These are phyloP conservation scores for Uromys caudimaculatus DNA, from an alignment of 2,797 vertebrate genomes.

Conservation along the genomic window DNA sequence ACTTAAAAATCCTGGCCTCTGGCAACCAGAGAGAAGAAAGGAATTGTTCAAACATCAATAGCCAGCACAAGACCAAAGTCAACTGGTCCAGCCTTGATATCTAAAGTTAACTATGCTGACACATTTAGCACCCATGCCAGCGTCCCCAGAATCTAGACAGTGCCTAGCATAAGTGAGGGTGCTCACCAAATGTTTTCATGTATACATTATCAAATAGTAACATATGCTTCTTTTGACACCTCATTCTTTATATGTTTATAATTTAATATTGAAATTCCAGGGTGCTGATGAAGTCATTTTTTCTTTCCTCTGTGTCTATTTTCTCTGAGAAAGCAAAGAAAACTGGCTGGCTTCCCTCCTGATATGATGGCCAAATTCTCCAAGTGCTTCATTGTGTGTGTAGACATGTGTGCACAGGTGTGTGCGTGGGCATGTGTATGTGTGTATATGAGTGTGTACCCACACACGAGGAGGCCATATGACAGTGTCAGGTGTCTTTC, in stretches of 20 bases:
- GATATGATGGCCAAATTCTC: neutral
- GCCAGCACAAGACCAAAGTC: neutral
- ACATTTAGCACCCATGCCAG: neutral
- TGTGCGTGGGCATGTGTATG: too few species aligned
- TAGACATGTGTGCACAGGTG: neutral
- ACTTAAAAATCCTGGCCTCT: constrained; percentile 15
- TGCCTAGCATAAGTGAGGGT: neutral
- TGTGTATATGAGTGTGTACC: neutral
- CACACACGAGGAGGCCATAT: neutral
- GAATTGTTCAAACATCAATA: neutral
- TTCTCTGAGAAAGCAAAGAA: neutral
- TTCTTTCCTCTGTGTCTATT: neutral
- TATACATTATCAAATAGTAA: neutral
- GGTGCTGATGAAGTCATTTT: constrained; percentile 4
- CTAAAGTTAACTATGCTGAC: neutral
- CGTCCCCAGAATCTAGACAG: neutral
- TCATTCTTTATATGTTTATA: neutral
- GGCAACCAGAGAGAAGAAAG: neutral
- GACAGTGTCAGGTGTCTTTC: neutral
- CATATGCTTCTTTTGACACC: neutral
- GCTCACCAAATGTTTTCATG: neutral
- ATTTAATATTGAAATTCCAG: constrained; percentile 20
- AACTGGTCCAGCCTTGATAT: neutral
- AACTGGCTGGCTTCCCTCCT: neutral
- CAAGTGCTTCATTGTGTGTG: neutral